Percentiles rank a stretch among this genome's conserved stretches.
These are phyloP conservation scores for Ara ararauna DNA, from an alignment of 2,797 vertebrate genomes.

Conservation along the genomic window DNA sequence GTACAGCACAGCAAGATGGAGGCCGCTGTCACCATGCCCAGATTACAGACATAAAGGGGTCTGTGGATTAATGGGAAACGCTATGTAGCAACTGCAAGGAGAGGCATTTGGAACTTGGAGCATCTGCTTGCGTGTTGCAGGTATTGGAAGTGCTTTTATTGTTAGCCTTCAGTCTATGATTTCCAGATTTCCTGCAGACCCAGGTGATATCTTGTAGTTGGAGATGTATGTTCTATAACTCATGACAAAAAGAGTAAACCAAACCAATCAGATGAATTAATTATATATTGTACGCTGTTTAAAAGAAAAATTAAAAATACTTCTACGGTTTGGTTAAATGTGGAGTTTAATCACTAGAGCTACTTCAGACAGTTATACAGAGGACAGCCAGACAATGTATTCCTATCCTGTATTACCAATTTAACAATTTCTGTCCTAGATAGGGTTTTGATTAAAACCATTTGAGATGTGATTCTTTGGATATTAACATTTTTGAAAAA, in stretches of 20 bases:
- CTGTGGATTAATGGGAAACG: background rate
- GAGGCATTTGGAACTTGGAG: background rate
- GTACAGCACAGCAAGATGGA: conserved; percentile 6
- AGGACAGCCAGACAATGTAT: background rate
- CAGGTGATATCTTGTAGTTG: background rate
- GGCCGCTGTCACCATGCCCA: background rate
- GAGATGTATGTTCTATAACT: background rate
- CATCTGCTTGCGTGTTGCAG: background rate
- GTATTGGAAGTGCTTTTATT: background rate
- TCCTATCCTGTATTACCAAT: background rate
- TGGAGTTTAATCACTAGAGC: background rate
- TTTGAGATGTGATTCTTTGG: background rate
- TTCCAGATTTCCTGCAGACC: background rate
- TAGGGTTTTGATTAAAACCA: background rate
- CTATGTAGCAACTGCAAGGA: background rate
- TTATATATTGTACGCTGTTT: background rate
- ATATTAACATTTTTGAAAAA: background rate
- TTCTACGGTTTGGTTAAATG: background rate
- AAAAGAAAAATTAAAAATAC: background rate
- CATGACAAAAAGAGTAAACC: background rate
- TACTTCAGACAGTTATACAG: background rate
- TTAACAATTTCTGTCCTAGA: background rate
- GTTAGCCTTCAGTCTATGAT: background rate
- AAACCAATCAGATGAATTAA: background rate
- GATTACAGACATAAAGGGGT: background rate